Evolutionary conservation across 2,888 invertebrate genomes (phyloP), one percentile per base, ranked within the genome.

Genomic region (Resseliella maxima): DNA sequence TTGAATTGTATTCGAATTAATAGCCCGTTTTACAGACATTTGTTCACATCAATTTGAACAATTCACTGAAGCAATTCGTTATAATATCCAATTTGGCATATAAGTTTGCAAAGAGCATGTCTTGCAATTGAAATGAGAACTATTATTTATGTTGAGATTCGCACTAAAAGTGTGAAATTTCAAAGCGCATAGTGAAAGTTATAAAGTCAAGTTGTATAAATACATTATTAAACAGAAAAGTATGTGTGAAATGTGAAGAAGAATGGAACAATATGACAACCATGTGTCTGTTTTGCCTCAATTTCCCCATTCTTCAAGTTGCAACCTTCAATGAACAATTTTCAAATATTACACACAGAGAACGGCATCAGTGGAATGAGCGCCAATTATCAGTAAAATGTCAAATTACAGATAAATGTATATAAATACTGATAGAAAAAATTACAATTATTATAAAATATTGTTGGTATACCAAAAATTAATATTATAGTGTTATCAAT

Each of bases 261-360:
- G n/a, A 50, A 59, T 12, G 21, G 59, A 59, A 59, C 59, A 59
- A 59, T 59, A 59, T 50, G 50, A 50, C 50, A 50, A 50, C 5
- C 5, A 50, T 50, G 5, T 50, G 10, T 50, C 50, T 18, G 2
- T 50, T 50, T 18, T 50, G 5, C 15, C 50, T 2, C 21, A 10
- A 18, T 50, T 50, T 50, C 21, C 21, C 15, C 21, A 18, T 50
- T 50, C 21, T 50, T 50, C 12, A 41, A 8, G 12, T 41, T 41
- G 41, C 41, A 41, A 8, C 41, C 41, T 8, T 8, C 41, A 41
- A 18, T 18, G 21, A 50, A 18, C 50, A 50, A 50, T 18, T 10
- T 2, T 2, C 2, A 50, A 50, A 50, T 18, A 50, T 12, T 2
- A 50, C 10, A 50, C 15, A n/a, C n/a, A n/a, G n/a, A n/a, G n/a